phyloP scores from a whole-genome alignment of 2,888 invertebrate species.

The Brenthis daphne region DNA sequence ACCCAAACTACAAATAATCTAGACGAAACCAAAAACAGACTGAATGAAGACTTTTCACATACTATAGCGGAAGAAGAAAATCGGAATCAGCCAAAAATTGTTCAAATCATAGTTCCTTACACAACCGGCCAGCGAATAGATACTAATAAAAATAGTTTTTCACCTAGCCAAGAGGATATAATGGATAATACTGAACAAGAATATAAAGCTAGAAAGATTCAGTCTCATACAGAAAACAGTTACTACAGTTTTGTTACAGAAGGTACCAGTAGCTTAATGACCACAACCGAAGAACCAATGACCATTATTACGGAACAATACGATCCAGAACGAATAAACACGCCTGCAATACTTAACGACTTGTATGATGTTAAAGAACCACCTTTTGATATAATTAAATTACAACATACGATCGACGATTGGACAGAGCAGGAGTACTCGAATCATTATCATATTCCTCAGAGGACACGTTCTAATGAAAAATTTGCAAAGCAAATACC shows the following conservation, averaged over 20 bases:
- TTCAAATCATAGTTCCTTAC: constrained; percentile 92
- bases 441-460: constrained; percentile 70
- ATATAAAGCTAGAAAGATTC: constrained; percentile 77
- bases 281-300: constrained; percentile 57
- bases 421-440: constrained; percentile 91
- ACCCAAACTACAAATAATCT: constrained; percentile 52
- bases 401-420: constrained; percentile 92
- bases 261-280: constrained; percentile 52
- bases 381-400: constrained; percentile 86
- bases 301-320: constrained; percentile 68
- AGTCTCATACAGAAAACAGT: constrained; percentile 58
- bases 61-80: constrained; percentile 51
- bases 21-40: constrained; percentile 61
- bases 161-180: constrained; percentile 65
- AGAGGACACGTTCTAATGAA: constrained; percentile 78
- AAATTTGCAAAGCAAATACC: constrained; percentile 90
- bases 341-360: constrained; percentile 62
- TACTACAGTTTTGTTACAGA: constrained; percentile 51
- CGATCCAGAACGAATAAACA: constrained; percentile 75
- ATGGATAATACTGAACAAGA: constrained; percentile 57
- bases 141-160: constrained; percentile 43
- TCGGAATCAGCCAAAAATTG: constrained; percentile 83
- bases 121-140: constrained; percentile 76
- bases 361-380: constrained; percentile 76
- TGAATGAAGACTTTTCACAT: constrained; percentile 51